These are phyloP conservation scores for Hippopotamyrus pictus DNA, from an alignment of 2,797 vertebrate species.

Conservation along the genomic window DNA sequence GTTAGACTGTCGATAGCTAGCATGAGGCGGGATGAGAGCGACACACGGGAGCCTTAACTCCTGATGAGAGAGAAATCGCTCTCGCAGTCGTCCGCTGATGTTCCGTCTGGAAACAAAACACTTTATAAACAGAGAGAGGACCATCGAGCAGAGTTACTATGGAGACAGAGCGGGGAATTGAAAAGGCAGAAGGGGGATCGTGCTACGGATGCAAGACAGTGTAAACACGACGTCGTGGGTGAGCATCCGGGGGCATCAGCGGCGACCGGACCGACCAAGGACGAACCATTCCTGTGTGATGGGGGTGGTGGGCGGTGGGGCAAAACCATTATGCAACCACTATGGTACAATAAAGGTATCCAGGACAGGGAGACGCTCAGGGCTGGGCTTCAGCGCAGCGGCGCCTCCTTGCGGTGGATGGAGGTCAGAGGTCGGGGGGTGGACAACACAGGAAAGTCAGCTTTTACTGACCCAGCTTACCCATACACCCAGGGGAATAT, in stretches of 20 bases:
- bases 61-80: not conserved
- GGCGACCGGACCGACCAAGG: slow-evolving; percentile 10
- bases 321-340: not conserved
- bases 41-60: not conserved
- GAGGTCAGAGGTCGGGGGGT: not conserved
- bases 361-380: not conserved
- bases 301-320: not conserved
- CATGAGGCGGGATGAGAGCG: not conserved
- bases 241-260: not conserved
- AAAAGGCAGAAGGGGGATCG: not conserved
- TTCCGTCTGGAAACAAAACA: not conserved
- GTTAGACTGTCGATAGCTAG: not conserved
- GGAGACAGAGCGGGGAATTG: slow-evolving; percentile 10
- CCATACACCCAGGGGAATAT: not conserved
- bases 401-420: not conserved
- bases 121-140: not conserved
- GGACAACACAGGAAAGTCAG: not conserved
- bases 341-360: not conserved
- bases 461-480: not conserved
- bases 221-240: not conserved
- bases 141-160: slow-evolving; percentile 14
- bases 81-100: not conserved
- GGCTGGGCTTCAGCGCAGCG: not conserved
- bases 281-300: not conserved
- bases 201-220: not conserved